Conservation (phyloP, 1,140 invertebrate species). For the Propsilocerus akamusi region DNA sequence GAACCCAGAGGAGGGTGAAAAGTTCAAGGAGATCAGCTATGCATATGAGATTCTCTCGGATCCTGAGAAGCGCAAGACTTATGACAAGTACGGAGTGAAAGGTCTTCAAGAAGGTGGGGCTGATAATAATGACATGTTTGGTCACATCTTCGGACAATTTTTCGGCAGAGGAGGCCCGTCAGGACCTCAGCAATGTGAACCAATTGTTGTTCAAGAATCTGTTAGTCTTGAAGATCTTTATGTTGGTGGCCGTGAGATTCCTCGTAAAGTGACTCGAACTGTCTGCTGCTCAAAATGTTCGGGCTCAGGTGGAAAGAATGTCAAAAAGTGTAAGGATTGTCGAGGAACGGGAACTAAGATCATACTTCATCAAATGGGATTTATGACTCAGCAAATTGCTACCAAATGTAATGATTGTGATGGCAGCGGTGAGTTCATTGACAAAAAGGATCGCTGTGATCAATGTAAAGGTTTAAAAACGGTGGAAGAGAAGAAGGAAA, state of each 20-base stretch:
- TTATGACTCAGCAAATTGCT: constrained; percentile 69
- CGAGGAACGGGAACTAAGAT: constrained; percentile 59
- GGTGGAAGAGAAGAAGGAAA: constrained; percentile 52
- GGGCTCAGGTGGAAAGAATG: constrained; percentile 62
- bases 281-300: constrained; percentile 69
- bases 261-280: constrained; percentile 60
- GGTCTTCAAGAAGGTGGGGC: constrained; percentile 56
- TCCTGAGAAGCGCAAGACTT: constrained; percentile 43
- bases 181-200: constrained; percentile 1
- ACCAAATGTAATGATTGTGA: constrained; percentile 46
- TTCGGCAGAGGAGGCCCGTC: constrained; percentile 27
- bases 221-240: constrained; percentile 84
- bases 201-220: constrained; percentile 26
- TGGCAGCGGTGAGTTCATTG: constrained; percentile 54
- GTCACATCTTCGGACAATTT: constrained; percentile 41
- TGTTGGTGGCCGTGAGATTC: constrained; percentile 59
- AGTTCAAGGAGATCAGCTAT: constrained; percentile 77
- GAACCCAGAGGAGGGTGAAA: constrained; percentile 63
- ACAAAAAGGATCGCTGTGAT: constrained; percentile 63
- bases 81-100: constrained; percentile 61
- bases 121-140: constrained; percentile 38
- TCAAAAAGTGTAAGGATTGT: constrained; percentile 53
- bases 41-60: constrained; percentile 71
- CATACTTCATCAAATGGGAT: neutral
- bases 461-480: constrained; percentile 70